Base-by-base conservation (phyloP, 2,888 invertebrate species). In the Lasioglossum malachurum region DNA sequence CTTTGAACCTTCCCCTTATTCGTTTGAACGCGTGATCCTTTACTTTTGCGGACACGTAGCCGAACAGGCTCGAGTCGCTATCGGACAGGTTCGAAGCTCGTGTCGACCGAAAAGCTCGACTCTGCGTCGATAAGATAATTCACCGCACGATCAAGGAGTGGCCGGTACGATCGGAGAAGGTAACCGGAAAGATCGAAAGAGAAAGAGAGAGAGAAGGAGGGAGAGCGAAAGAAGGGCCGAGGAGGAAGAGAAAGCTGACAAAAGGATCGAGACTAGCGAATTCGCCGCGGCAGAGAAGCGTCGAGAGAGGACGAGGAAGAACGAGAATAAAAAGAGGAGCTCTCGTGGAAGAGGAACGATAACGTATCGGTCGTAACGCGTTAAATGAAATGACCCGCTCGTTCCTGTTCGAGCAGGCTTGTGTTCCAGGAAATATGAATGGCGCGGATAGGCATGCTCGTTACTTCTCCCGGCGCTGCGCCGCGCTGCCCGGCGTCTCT, bases 401-500 rank as follows among this genome's bases (percentile, higher is more conserved):
- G 73, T 27, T 14, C 64, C 64, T 31, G 69, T 77, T 69, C 78
- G 73, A 74, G 75, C 64, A 73, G 80, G 44, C 78, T 75, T 67
- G 80, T 81, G 83, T 90, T 88, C 90, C 86, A 80, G 87, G 89
- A 89, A 91, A 91, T 91, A 89, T 88, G 91, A 91, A 91, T 90
- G 90, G 85, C 85, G 76, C 53, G 87, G 82, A 87, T 82, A 87
- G 87, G 74, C 57, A 80, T 75, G 77, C 83, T 84, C 84, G 87
- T 88, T 83, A 82, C 77, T 82, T 78, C 67, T 80, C 77, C 69
- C 67, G 64, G 53, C 38, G 73, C 49, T 8, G 19, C 5, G 1
- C 16, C 5, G 49, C 38, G 73, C 49, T 7, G 16, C 5, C 4
- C 16, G 16, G 49, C 49, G 23, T 49, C 80, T 46, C 82, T 44